Evolutionary conservation across 1,140 invertebrate genomes (phyloP).

Genomic region (Drosophila ercepeae): DNA sequence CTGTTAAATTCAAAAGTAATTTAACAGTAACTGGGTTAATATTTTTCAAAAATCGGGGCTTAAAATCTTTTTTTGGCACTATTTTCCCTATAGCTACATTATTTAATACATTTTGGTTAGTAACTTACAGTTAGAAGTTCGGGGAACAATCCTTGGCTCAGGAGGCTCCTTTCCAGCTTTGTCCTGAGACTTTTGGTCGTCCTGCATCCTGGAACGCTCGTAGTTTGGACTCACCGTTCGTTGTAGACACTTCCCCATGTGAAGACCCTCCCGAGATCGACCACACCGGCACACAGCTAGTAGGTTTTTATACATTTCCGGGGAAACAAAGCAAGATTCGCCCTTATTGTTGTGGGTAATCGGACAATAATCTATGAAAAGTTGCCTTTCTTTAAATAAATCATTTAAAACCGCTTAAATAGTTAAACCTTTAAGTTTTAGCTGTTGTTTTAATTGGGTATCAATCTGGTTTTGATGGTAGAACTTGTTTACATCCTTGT

Average conservation of each 20-base stretch:
- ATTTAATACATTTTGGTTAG: no score
- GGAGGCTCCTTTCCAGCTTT: not conserved
- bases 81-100: no score
- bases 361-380: slow-evolving; percentile 43
- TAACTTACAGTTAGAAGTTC: slow-evolving; percentile 61
- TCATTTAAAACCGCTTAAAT: not conserved
- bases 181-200: not conserved
- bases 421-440: slow-evolving; percentile 46
- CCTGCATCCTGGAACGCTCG: not conserved
- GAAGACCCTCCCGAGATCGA: slow-evolving; percentile 46
- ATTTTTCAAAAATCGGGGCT: no score
- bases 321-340: slow-evolving; percentile 67
- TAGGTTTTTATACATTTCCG: slow-evolving; percentile 66
- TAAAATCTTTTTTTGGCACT: no score
- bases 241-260: slow-evolving; percentile 74
- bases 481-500: slow-evolving; percentile 51
- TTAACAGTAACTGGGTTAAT: no score
- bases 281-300: slow-evolving; percentile 74
- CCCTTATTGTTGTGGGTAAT: slow-evolving; percentile 62
- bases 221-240: slow-evolving; percentile 53
- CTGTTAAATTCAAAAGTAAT: no score
- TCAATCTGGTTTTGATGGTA: slow-evolving; percentile 74
- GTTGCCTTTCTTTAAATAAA: not conserved
- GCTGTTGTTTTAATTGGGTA: slow-evolving; percentile 37
- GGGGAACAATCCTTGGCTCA: slow-evolving; percentile 33